Conservation (phyloP, 1,140 invertebrate genomes). For the Calosoma granatense region DNA sequence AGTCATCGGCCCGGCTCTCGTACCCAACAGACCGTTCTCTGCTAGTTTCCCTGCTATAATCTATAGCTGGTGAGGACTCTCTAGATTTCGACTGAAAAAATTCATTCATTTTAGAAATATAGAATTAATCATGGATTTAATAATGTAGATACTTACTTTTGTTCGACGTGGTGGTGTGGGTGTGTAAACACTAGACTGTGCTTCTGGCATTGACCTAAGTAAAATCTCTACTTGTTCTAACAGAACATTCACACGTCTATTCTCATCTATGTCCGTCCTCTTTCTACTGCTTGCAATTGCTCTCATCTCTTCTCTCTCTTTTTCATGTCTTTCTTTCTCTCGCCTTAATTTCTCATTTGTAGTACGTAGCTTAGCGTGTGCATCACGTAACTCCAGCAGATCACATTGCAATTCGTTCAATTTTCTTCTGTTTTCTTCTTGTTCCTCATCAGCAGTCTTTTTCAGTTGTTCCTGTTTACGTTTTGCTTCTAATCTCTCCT, state of each 20-base stretch:
- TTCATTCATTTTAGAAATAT: slow-evolving; percentile 10
- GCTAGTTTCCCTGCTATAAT: slow-evolving; percentile 35
- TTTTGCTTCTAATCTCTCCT: slow-evolving; percentile 77
- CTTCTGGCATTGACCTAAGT: slow-evolving; percentile 58
- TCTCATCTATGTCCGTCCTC: slow-evolving; percentile 49
- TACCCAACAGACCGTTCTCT: slow-evolving; percentile 21
- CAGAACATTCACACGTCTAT: slow-evolving; percentile 54
- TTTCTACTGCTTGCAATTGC: slow-evolving; percentile 39
- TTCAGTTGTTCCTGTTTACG: slow-evolving; percentile 76
- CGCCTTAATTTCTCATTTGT: slow-evolving; percentile 81
- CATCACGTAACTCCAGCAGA: slow-evolving; percentile 76
- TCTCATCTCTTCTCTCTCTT: slow-evolving; percentile 63
- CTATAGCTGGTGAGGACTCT: slow-evolving; percentile 47
- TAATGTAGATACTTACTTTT: slow-evolving; percentile 31
- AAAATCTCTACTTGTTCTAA: slow-evolving; percentile 68
- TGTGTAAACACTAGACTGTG: slow-evolving; percentile 31
- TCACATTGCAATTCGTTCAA: slow-evolving; percentile 75
- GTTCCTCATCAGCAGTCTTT: slow-evolving; percentile 75
- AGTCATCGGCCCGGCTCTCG: slow-evolving; percentile 20
- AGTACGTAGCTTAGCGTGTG: slow-evolving; percentile 83
- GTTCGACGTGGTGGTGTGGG: slow-evolving; percentile 46
- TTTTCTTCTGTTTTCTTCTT: slow-evolving; percentile 79
- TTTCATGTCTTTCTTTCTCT: slow-evolving; percentile 76
- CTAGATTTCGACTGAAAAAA: slow-evolving; percentile 40
- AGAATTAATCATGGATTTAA: slow-evolving; percentile 10